Evolutionary conservation across 2,113 vertebrate species (phyloP), one percentile per base, ranked within the genome.

Genomic region (Ptilorrhoa leucosticta): DNA sequence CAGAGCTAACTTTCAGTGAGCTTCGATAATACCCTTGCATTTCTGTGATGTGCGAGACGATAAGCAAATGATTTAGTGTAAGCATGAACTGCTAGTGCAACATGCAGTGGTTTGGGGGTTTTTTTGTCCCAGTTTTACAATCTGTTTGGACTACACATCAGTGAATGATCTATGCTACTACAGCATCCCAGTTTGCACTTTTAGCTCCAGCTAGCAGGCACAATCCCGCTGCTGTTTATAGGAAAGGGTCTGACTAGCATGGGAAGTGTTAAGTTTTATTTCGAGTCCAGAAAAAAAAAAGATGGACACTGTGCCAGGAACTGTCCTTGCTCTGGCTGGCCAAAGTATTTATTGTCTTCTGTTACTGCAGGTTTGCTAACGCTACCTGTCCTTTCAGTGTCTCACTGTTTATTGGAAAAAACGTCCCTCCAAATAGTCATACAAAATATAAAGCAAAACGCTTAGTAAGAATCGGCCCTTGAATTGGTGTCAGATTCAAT

Each of bases 191-290:
- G 26, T 37, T 58, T 53, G 23, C 14, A 45, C 50, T 82, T 68
- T 65, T 54, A 18, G 5, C 47, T 86, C 33, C 31, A 35, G 71
- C 31, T 4, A 71, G 50, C 66, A 83, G 80, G 91, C 93, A 82
- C 30, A 73, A 53, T 21, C 30, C 90, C 33, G 79, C 20, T 66
- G 90, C 17, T 42, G 22, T 71, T 87, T 83, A 83, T 37, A 87
- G 66, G 83, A 84, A 87, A 82, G 50, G 40, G 21, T 83, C 40
- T 73, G 72, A 72, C 82, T 61, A 81, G 93, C 53, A 76, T 3
- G 26, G 92, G 78, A 95, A 96, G 94, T 56, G 89, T 94, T 97
- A 96, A 95, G 86, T 93, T 95, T 89, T 85, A 83, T 65, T 91
- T 40, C 1, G 23, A 91, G 60, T 86, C 84, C 81, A 65, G 48